Base-by-base conservation (phyloP, 2,888 invertebrate species). In the Ormia ochracea region DNA sequence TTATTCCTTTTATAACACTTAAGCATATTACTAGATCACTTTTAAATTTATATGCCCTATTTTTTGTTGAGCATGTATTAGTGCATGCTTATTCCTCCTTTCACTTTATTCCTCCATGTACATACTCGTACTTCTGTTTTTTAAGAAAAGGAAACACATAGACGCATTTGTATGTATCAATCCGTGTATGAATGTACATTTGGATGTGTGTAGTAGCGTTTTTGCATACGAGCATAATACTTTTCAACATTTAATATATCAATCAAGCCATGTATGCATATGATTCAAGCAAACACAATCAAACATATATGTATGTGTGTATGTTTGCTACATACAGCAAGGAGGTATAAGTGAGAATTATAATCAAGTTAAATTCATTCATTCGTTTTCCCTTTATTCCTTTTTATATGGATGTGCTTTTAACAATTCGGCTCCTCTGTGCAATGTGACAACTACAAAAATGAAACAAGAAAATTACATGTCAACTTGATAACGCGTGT, bases 401-500 rank as follows among this genome's bases (percentile, higher is more conserved):
- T 17, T 31, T n/a, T n/a, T n/a, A n/a, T n/a, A 12, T 48, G 45
- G 19, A 63, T 59, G 12, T 68, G 45, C 43, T 58, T 59, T 50
- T 58, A 50, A 63, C 45, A 61, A 63, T 78, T 72, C 54, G 21
- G 36, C 36, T 48, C 10, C 48, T 54, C 33, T 54, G n/a, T 56
- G 45, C 31, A 61, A 58, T 65, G 45, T 59, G 65, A 54, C 69
- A 70, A 70, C 33, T 58, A 38, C 45, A 52, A 59, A 68, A 75
- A 33, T 19, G 56, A 41, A 70, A 52, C 33, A 72, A 61, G 26
- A 45, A 63, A 65, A 48, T 48, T 26, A 61, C 54, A 68, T 73
- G 78, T 70, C 78, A 74, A 65, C 58, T 74, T 63, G 65, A 79
- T 26, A 59, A 75, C 70, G 74, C 74, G 74, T 79, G 63, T 43